phyloP scores from a whole-genome alignment of 2,113 vertebrate species.

The Alethe castanea region DNA sequence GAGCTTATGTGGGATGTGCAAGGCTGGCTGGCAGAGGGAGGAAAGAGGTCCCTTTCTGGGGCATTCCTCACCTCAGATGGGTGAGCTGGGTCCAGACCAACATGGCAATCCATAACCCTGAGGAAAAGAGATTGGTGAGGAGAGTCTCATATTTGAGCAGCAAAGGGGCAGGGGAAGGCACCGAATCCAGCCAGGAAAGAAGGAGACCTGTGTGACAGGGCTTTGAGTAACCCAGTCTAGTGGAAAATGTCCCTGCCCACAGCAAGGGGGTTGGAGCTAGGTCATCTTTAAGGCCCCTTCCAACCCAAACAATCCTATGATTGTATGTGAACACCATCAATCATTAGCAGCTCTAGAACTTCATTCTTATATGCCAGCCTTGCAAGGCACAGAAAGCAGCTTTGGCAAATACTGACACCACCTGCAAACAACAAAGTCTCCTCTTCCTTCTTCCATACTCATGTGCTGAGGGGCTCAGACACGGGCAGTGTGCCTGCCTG shows the following conservation, averaged over 20 bases:
- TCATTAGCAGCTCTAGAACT: not conserved
- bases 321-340: not conserved
- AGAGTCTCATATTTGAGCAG: not conserved
- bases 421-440: not conserved
- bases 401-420: not conserved
- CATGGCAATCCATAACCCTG: not conserved
- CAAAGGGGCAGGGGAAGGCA: not conserved
- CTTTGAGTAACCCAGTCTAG: not conserved
- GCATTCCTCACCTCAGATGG: not conserved
- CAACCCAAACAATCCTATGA: not conserved
- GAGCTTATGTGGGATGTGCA: not conserved
- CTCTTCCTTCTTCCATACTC: not conserved
- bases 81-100: not conserved
- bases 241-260: not conserved
- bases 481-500: not conserved
- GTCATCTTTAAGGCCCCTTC: not conserved
- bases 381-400: not conserved
- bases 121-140: not conserved
- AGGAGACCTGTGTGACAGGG: not conserved
- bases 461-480: not conserved
- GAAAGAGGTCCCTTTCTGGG: not conserved
- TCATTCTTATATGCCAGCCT: not conserved
- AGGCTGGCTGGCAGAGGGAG: not conserved
- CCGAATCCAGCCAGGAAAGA: not conserved
- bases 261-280: not conserved